phyloP scores from a whole-genome alignment of 2,113 vertebrate species.

The Hirundichthys speculiger region DNA sequence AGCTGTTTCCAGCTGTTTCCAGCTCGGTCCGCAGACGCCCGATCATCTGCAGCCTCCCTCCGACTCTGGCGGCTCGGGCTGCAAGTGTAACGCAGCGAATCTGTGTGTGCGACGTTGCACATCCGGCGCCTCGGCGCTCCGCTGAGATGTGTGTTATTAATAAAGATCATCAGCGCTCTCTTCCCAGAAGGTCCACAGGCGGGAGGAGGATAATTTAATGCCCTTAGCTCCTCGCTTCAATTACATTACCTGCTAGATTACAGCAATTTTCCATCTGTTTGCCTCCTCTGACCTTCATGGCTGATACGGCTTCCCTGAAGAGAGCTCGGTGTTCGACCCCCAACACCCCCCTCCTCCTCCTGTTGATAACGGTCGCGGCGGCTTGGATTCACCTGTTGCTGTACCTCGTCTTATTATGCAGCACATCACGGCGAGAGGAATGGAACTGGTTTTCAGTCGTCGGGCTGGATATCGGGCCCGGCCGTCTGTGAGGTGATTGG shows the following conservation, averaged over 20 bases:
- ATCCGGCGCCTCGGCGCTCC: background rate
- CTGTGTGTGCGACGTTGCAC: background rate
- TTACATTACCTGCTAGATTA: slow-evolving; percentile 74
- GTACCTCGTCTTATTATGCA: slow-evolving; percentile 4
- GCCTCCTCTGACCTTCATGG: slow-evolving; percentile 68
- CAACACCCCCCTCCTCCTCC: slow-evolving; percentile 27
- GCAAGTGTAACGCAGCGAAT: too few relatives aligned
- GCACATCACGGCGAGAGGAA: slow-evolving; percentile 14
- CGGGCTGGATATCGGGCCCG: background rate
- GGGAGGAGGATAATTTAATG: slow-evolving; percentile 51
- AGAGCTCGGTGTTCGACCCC: slow-evolving; percentile 53
- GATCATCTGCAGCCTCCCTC: background rate
- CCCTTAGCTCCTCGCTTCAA: slow-evolving; percentile 60
- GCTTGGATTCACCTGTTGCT: slow-evolving; percentile 44
- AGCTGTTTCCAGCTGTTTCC: too few relatives aligned
- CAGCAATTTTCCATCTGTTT: slow-evolving; percentile 71
- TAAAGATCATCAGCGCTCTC: slow-evolving; percentile 16
- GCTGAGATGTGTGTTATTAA: slow-evolving; percentile 31
- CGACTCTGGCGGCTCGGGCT: too few relatives aligned
- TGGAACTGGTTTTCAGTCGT: slow-evolving; percentile 47
- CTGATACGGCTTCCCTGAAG: slow-evolving; percentile 52
- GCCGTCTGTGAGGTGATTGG: background rate
- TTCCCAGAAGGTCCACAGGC: slow-evolving; percentile 15
- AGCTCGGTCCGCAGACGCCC: background rate
- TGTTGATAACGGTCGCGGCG: slow-evolving; percentile 48